Evolutionary conservation across 2,797 vertebrate species (phyloP).

Genomic region (Microcaecilia unicolor): DNA sequence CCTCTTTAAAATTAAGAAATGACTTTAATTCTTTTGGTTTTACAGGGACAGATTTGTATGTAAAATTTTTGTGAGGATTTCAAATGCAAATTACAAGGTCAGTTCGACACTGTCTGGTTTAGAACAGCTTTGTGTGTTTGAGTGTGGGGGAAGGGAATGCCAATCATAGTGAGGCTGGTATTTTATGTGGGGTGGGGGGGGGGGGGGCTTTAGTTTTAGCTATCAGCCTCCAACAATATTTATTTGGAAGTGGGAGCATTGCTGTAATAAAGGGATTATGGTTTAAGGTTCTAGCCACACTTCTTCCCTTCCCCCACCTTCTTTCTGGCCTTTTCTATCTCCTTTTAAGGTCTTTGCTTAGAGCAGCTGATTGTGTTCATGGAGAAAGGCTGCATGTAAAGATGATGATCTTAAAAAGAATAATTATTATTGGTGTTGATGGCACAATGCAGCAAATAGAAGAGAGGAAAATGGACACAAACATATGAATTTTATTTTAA

Average conservation of each 20-base stretch:
- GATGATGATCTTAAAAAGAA: neutral
- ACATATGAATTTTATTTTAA: no score
- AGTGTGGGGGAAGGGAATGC: neutral
- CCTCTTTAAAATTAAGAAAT: neutral
- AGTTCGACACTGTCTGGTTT: neutral
- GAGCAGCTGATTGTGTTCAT: conserved; percentile 1
- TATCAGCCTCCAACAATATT: conserved; percentile 21
- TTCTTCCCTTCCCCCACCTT: conserved; percentile 2
- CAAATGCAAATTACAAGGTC: rapidly evolving
- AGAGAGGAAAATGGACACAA: no score
- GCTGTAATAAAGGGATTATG: neutral
- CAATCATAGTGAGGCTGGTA: neutral
- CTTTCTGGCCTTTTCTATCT: neutral
- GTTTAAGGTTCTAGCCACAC: conserved; percentile 2
- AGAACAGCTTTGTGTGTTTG: neutral
- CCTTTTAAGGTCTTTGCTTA: conserved; percentile 16
- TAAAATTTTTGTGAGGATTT: no score
- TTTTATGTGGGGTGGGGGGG: no score
- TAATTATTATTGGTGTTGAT: neutral
- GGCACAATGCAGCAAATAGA: conserved; percentile 15
- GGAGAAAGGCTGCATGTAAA: neutral
- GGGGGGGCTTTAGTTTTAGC: no score
- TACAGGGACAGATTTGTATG: rapidly evolving
- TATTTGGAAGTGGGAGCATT: conserved; percentile 13
- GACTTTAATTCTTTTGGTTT: neutral